These are phyloP conservation scores for Diorhabda sublineata DNA, from an alignment of 1,140 invertebrate genomes.

Conservation along the genomic window DNA sequence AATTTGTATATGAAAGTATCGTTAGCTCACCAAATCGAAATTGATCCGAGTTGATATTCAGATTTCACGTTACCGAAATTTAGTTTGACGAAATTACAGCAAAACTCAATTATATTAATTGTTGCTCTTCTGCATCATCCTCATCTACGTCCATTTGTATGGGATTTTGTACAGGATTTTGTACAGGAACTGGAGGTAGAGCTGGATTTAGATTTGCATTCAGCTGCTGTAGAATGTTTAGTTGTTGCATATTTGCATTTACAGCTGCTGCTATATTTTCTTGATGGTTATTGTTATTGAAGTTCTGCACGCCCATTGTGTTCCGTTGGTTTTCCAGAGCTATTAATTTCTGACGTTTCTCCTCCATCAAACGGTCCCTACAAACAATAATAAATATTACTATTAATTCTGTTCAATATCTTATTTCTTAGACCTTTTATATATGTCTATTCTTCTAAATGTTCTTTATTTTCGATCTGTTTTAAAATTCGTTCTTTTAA, in stretches of 20 bases:
- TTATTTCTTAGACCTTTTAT: no score
- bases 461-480: no score
- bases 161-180: constrained; percentile 23
- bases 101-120: no score
- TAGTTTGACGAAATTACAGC: no score
- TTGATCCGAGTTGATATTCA: no score
- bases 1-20: no score
- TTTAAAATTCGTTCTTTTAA: no score
- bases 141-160: constrained; percentile 35
- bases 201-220: constrained; percentile 39
- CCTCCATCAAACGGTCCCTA: constrained; percentile 69
- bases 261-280: constrained; percentile 32
- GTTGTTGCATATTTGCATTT: constrained; percentile 42
- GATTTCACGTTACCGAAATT: no score
- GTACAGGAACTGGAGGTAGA: constrained; percentile 24
- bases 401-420: no score
- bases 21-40: no score
- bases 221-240: constrained; percentile 44
- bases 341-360: constrained; percentile 70
- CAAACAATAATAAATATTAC: no score
- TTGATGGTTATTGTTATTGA: constrained; percentile 36
- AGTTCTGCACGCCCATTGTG: constrained; percentile 35
- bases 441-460: no score
- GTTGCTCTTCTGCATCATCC: constrained; percentile 17
- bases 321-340: constrained; percentile 59